Conservation (phyloP, 2,888 invertebrate genomes). For the Beris chalybata region DNA sequence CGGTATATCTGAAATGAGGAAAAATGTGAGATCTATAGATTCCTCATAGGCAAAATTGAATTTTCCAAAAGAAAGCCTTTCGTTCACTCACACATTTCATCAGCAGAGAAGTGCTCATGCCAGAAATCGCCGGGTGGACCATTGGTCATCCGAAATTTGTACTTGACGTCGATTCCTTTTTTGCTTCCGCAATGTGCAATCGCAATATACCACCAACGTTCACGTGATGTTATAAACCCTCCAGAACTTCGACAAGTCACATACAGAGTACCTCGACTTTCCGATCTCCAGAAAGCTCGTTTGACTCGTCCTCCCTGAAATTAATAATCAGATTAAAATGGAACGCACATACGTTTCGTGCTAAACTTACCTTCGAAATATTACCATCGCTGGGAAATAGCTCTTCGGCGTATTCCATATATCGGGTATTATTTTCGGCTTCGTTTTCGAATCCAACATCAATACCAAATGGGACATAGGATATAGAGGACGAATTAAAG, state of each 20-base stretch:
- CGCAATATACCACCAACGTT: constrained; percentile 94
- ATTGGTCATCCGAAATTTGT: constrained; percentile 86
- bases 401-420: constrained; percentile 59
- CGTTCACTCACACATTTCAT: constrained; percentile 83
- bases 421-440: constrained; percentile 48
- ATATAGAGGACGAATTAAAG: constrained; percentile 39
- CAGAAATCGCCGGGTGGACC: constrained; percentile 78
- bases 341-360: not conserved
- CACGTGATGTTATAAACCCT: constrained; percentile 76
- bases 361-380: constrained; percentile 5
- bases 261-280: constrained; percentile 50
- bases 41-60: not conserved
- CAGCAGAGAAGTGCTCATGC: constrained; percentile 90
- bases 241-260: constrained; percentile 69
- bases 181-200: constrained; percentile 75
- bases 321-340: not conserved
- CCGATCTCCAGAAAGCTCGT: constrained; percentile 41
- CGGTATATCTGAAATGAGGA: constrained; percentile 73
- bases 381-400: constrained; percentile 50
- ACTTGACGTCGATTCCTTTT: constrained; percentile 77
- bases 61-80: no score
- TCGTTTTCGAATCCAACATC: constrained; percentile 42
- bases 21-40: constrained; percentile 25
- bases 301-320: constrained; percentile 38
- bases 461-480: constrained; percentile 37